Percentiles rank a stretch among this genome's conserved stretches.
These are phyloP conservation scores for Chorisops tibialis DNA, from an alignment of 2,888 invertebrate species.

Conservation along the genomic window DNA sequence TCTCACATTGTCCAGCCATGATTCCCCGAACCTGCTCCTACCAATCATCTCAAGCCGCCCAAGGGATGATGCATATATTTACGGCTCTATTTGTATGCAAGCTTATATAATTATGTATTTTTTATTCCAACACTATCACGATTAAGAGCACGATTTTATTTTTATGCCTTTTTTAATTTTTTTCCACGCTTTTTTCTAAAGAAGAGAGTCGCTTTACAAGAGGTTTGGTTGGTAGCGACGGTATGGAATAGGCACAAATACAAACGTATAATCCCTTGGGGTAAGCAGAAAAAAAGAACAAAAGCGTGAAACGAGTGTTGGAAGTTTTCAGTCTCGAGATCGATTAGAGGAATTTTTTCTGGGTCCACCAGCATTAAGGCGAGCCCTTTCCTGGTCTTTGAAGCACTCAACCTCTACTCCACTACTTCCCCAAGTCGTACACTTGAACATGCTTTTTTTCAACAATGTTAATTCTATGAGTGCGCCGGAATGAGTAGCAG, in stretches of 20 bases:
- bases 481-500: conserved; percentile 5
- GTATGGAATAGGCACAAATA: conserved; percentile 17
- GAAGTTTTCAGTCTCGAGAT: conserved; percentile 29
- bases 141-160: conserved; percentile 10
- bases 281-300: conserved; percentile 18
- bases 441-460: conserved; percentile 9
- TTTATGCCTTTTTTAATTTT: conserved; percentile 21
- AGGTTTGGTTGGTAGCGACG: too few relatives aligned
- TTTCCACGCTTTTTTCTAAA: background rate
- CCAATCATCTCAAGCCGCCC: too few relatives aligned
- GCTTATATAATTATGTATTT: conserved; percentile 26
- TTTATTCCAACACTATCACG: conserved; percentile 15
- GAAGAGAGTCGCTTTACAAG: conserved; percentile 16
- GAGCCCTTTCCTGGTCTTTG: conserved; percentile 14
- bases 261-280: conserved; percentile 1
- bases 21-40: too few relatives aligned
- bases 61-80: too few relatives aligned
- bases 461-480: conserved; percentile 2
- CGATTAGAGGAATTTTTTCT: conserved; percentile 30
- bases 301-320: conserved; percentile 29
- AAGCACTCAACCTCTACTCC: conserved; percentile 4
- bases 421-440: conserved; percentile 14
- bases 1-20: too few relatives aligned
- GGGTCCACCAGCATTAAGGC: background rate
- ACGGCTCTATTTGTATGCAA: too few relatives aligned